phyloP scores from a whole-genome alignment of 2,888 invertebrate genomes.

The Octodonta nipae region DNA sequence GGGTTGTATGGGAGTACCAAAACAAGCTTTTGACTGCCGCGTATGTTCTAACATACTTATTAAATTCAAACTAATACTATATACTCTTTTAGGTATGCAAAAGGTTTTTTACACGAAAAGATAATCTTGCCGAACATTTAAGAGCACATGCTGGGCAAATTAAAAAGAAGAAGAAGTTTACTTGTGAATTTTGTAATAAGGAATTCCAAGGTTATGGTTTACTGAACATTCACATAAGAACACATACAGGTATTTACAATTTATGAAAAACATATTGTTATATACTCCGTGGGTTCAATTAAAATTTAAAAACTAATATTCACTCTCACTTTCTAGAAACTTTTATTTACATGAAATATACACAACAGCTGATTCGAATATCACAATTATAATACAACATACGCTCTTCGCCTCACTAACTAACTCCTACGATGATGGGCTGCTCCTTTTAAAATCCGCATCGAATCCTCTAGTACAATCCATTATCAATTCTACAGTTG shows the following conservation, averaged over 20 bases:
- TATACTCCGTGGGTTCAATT: no score
- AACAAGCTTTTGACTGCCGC: conserved; percentile 43
- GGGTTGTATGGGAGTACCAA: conserved; percentile 48
- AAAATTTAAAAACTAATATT: no score
- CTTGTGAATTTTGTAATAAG: conserved; percentile 51
- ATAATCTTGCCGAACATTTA: conserved; percentile 58
- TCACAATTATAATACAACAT: no score
- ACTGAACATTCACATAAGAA: conserved; percentile 49
- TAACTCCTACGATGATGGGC: no score
- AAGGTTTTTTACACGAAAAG: conserved; percentile 53
- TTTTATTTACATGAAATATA: no score
- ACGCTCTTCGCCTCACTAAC: no score
- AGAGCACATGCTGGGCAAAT: conserved; percentile 50
- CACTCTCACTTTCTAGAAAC: no score
- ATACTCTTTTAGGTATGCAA: conserved; percentile 43
- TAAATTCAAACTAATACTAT: neutral
- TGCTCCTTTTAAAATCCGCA: no score
- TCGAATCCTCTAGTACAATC: no score
- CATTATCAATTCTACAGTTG: no score
- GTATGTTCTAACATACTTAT: conserved; percentile 26
- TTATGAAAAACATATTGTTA: no score
- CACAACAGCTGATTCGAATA: no score
- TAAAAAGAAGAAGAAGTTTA: conserved; percentile 42
- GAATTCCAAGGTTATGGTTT: conserved; percentile 50
- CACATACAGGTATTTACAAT: conserved; percentile 46